Percentiles rank a stretch among this genome's conserved stretches.
phyloP scores from a whole-genome alignment of 2,113 vertebrate species.

The Scolopax mira region DNA sequence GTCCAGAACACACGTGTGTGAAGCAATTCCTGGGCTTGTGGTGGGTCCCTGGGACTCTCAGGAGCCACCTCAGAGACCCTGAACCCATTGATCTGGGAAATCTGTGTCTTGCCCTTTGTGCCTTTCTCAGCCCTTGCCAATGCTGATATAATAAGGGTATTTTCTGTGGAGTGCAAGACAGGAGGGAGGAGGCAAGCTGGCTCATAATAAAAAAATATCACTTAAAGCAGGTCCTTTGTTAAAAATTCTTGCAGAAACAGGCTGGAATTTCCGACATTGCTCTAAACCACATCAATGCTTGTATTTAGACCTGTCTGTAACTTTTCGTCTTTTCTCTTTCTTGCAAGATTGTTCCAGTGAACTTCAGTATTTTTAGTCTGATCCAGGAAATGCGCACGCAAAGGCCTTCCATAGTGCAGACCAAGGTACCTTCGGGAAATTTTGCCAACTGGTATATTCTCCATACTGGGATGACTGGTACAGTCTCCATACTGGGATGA shows the following conservation, averaged over 20 bases:
- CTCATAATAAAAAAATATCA: not conserved
- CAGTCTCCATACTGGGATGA: fast-evolving
- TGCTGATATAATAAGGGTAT: not conserved
- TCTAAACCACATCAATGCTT: not conserved
- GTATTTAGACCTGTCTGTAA: not conserved
- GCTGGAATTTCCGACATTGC: not conserved
- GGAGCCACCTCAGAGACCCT: not conserved
- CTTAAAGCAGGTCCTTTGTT: not conserved
- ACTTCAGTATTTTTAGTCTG: conserved; percentile 87
- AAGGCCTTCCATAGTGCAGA: conserved; percentile 92
- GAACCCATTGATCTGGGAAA: not conserved
- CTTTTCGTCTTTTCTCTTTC: not conserved
- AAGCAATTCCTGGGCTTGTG: not conserved
- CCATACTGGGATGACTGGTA: fast-evolving
- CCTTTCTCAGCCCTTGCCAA: not conserved
- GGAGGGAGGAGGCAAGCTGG: not conserved
- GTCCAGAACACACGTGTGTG: fast-evolving
- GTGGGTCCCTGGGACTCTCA: not conserved
- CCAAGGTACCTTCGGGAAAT: conserved; percentile 76
- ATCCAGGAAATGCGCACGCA: conserved; percentile 94
- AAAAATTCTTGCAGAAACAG: not conserved
- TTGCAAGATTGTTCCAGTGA: conserved; percentile 83
- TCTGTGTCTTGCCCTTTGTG: not conserved
- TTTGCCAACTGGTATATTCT: fast-evolving
- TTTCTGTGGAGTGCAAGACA: not conserved